Base-by-base conservation (phyloP, 2,113 vertebrate species). In the Murina feae region DNA sequence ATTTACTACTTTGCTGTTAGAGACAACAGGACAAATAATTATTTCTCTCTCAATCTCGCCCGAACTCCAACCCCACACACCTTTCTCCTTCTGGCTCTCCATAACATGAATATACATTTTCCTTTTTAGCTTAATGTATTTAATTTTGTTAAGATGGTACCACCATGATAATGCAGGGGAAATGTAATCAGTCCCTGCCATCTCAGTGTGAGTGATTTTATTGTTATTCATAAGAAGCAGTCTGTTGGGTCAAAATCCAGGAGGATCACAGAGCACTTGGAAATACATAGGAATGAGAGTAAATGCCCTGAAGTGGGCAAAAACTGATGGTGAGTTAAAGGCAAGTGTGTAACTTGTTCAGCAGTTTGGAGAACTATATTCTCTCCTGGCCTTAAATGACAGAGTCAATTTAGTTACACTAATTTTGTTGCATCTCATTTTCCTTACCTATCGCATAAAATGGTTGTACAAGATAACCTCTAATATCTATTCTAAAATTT, bases 401-500 rank as follows among this genome's bases (percentile, higher is more conserved):
- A 88, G 4, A 58, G 21, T 1, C 30, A 65, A 9, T 63, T 86
- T 65, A 66, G n/a, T 74, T 42, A 58, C 74, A 74, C 37, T 69
- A 71, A 86, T 90, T 60, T 74, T 90, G 42, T 81, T 74, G 39
- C 55, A 6, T 37, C 28, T 71, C 13, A 16, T 4, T 92, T 89
- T 82, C 51, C 72, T 92, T 68, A 89, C 37, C 14, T 89, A 49
- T 12, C 65, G 51, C 42, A 80, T 78, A 71, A 93, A 65, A 60
- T 3, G 11, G 55, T 5, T 93, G 49, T 88, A 86, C 25, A 14
- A 32, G 18, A 85, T 65, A 21, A n/a, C 5, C 53, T 85, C 9
- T 86, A 39, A 71, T 91, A 76, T 96, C 6, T 14, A 55, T 93
- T 80, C 51, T 69, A 81, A 76, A 44, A 17, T 86, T 53, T 32